phyloP scores from a whole-genome alignment of 2,113 vertebrate species.

The Gasterosteus nipponicus region DNA sequence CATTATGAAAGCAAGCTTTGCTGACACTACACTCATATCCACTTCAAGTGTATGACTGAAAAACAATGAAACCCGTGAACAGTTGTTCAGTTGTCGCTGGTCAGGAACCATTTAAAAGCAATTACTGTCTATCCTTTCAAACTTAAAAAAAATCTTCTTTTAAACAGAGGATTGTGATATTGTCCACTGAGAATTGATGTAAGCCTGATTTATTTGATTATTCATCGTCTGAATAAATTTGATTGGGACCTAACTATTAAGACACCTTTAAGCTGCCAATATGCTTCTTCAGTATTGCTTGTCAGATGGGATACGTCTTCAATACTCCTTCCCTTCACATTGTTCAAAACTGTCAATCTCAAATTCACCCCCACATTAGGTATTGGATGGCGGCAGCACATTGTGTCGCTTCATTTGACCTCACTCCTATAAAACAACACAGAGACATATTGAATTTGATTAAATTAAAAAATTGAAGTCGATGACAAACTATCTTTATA shows the following conservation, averaged over 20 bases:
- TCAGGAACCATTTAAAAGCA: constrained; percentile 12
- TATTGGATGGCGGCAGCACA: not conserved
- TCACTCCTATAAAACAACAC: not conserved
- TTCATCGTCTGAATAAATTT: not conserved
- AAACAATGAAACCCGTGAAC: not conserved
- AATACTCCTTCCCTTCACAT: not conserved
- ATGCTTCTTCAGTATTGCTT: not conserved
- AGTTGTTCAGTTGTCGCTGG: not conserved
- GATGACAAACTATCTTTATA: not conserved
- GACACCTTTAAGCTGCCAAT: not conserved
- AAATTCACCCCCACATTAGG: not conserved
- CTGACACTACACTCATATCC: constrained; percentile 10
- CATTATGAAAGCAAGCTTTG: constrained; percentile 9
- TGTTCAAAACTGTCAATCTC: not conserved
- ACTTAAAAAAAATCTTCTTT: constrained; percentile 12
- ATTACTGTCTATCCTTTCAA: constrained; percentile 17
- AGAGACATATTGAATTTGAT: constrained; percentile 3
- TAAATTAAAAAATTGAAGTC: not conserved
- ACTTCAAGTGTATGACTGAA: not conserved
- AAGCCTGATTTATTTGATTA: not conserved
- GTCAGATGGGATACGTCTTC: not conserved
- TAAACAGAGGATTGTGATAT: constrained; percentile 7
- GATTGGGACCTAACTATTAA: constrained; percentile 5
- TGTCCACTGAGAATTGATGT: not conserved
- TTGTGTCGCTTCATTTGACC: not conserved